phyloP scores from a whole-genome alignment of 2,797 vertebrate genomes.

The Myiothlypis chrysogaster region DNA sequence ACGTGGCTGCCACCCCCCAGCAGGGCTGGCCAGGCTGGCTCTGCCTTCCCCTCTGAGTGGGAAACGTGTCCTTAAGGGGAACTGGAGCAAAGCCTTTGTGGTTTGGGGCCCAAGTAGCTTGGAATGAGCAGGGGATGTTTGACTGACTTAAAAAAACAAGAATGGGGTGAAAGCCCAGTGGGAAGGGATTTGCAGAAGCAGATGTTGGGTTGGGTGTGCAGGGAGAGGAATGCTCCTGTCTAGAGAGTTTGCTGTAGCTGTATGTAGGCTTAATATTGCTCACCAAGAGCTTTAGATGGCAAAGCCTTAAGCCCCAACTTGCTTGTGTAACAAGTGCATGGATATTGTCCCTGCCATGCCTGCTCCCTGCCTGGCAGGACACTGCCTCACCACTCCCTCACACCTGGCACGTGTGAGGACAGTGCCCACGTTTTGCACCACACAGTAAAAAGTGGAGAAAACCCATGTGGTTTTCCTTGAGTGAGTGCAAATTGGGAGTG shows the following conservation, averaged over 20 bases:
- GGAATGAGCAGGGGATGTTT: neutral
- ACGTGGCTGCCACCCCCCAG: neutral
- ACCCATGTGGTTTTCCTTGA: neutral
- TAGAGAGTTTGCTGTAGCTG: neutral
- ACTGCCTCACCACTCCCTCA: neutral
- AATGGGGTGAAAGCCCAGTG: neutral
- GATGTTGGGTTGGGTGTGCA: neutral
- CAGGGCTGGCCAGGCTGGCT: neutral
- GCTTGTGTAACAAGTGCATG: neutral
- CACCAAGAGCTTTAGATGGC: neutral
- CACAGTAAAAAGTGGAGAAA: neutral
- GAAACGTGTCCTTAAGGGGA: neutral
- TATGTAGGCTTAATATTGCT: neutral
- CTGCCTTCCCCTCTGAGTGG: neutral
- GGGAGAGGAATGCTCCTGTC: neutral
- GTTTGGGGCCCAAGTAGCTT: neutral
- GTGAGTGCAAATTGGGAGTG: neutral
- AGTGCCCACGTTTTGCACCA: neutral
- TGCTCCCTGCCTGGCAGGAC: neutral
- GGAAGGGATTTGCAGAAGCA: neutral
- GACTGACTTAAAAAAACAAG: neutral
- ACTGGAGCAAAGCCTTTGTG: neutral
- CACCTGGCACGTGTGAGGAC: rapidly evolving
- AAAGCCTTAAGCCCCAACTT: neutral
- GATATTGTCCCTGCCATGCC: rapidly evolving